A percentile compares a stretch with the other conserved stretches of the same genome.
Evolutionary conservation across 2,888 invertebrate genomes (phyloP).

Genomic region (Orchesellides sinensis): DNA sequence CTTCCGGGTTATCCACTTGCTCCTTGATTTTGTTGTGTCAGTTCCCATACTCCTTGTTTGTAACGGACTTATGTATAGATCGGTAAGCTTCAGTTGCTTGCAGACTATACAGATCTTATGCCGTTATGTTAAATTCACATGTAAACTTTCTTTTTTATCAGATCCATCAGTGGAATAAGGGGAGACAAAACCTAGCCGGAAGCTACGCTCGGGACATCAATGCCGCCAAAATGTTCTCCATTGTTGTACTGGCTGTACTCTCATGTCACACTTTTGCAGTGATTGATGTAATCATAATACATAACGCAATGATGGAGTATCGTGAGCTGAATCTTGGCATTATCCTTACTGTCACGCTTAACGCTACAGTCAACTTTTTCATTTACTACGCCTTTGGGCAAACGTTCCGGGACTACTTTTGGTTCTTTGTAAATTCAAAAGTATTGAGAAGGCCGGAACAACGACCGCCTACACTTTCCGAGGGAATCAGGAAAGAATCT

Average conservation of each 20-base stretch:
- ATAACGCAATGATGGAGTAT: not conserved
- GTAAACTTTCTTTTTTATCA: not conserved
- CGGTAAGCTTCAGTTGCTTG: conserved; percentile 5
- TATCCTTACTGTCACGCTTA: conserved; percentile 21
- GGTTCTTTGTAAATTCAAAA: not conserved
- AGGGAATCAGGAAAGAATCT: too few relatives aligned
- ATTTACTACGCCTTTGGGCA: conserved; percentile 33
- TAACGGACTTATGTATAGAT: conserved; percentile 37
- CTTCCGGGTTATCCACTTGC: conserved; percentile 3
- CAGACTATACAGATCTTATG: not conserved
- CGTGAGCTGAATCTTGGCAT: conserved; percentile 12
- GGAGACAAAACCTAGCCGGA: not conserved
- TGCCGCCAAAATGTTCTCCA: conserved; percentile 46
- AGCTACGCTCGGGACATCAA: conserved; percentile 17
- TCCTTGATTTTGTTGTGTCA: conserved; percentile 43
- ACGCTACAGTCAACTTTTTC: conserved; percentile 29
- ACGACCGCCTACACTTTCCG: too few relatives aligned
- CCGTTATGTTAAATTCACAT: not conserved
- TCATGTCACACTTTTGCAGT: conserved; percentile 12
- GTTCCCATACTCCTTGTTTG: conserved; percentile 22
- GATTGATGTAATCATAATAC: not conserved
- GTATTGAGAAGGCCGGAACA: not conserved
- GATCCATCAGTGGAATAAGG: conserved; percentile 29
- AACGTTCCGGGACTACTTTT: conserved; percentile 6
- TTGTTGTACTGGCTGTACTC: conserved; percentile 5